These are phyloP conservation scores for Pachyramphus minor DNA, from an alignment of 2,113 vertebrate genomes.

Conservation along the genomic window DNA sequence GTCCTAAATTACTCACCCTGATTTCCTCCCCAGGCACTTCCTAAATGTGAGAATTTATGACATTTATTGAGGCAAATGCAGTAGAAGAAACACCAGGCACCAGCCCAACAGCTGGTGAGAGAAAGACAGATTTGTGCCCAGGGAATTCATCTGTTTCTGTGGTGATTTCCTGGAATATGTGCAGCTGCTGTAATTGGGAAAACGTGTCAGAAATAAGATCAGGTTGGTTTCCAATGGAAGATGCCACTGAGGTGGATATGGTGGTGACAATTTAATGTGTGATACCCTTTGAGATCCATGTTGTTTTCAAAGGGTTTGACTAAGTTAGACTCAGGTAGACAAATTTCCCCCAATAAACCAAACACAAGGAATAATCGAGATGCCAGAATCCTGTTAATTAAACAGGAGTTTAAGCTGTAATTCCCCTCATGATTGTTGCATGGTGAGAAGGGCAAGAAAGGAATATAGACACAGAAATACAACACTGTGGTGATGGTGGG, in stretches of 20 bases:
- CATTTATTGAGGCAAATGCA: neutral
- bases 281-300: neutral
- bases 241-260: neutral
- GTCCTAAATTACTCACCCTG: neutral
- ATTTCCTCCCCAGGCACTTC: neutral
- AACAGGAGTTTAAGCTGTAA: neutral
- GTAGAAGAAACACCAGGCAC: neutral
- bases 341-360: neutral
- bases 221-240: neutral
- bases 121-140: neutral
- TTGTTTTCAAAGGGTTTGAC: neutral
- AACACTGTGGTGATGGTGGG: neutral
- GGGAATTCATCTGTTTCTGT: neutral
- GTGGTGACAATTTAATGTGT: neutral
- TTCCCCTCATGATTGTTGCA: neutral
- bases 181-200: constrained; percentile 2
- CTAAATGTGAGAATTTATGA: neutral
- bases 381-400: neutral
- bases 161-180: neutral
- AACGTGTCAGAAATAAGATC: neutral
- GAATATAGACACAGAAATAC: neutral
- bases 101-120: neutral
- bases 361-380: neutral
- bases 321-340: neutral
- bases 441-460: neutral